These are phyloP conservation scores for Cassiopea xamachana DNA, from an alignment of 30 jellyfish, hydroid and myxozoan genomes.

Conservation along the genomic window DNA sequence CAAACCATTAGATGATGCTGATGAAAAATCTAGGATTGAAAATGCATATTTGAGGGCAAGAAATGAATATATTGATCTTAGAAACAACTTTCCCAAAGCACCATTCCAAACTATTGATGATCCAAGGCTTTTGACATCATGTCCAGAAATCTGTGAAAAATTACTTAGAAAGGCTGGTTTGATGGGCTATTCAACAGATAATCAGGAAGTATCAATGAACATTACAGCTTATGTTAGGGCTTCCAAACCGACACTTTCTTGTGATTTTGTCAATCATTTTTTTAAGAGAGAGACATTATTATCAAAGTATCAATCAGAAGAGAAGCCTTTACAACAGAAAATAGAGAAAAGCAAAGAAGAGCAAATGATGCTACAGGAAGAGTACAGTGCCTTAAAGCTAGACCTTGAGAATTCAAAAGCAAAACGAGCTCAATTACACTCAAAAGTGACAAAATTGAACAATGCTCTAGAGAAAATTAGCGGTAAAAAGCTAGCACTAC, in stretches of 20 bases:
- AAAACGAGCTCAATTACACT: constrained; percentile 31
- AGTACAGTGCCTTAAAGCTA: constrained; percentile 28
- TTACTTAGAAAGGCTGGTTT: constrained; percentile 85
- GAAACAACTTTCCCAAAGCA: constrained; percentile 47
- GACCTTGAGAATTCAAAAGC: constrained; percentile 46
- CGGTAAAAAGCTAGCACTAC: constrained; percentile 51
- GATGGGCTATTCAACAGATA: constrained; percentile 59
- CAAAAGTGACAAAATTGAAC: constrained; percentile 39
- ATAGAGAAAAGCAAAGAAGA: constrained; percentile 45
- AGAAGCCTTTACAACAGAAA: constrained; percentile 53
- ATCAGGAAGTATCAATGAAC: constrained; percentile 13
- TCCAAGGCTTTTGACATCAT: constrained; percentile 84
- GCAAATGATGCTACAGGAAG: constrained; percentile 59
- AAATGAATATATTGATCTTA: constrained; percentile 59
- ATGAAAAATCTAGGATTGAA: constrained; percentile 67
- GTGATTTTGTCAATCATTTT: constrained; percentile 87
- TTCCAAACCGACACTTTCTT: constrained; percentile 70
- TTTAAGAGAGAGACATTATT: constrained; percentile 82
- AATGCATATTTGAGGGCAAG: constrained; percentile 64
- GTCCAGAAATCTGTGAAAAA: constrained; percentile 86
- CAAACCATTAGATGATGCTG: constrained; percentile 62
- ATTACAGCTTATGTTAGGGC: constrained; percentile 27
- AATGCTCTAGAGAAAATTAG: constrained; percentile 35
- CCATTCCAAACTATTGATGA: constrained; percentile 8
- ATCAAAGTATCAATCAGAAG: constrained; percentile 37